These are phyloP conservation scores for Anticlea derivata DNA, from an alignment of 2,888 invertebrate species.

Conservation along the genomic window DNA sequence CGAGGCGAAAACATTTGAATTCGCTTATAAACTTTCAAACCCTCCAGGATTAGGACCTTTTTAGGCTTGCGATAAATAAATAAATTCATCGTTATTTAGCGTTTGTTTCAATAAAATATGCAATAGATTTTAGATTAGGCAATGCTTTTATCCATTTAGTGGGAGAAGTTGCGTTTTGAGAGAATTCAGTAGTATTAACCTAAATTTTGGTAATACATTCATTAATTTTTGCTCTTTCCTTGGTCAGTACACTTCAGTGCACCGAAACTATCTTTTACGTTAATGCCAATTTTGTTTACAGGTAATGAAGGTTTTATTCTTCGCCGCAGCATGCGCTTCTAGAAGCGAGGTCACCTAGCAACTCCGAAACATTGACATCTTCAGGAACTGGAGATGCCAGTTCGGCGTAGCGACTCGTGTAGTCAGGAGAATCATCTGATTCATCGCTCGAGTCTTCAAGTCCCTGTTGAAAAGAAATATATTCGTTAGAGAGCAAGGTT, in stretches of 20 bases:
- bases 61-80: constrained; percentile 5
- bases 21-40: constrained; percentile 17
- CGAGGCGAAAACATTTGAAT: constrained; percentile 21
- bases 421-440: constrained; percentile 42
- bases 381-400: constrained; percentile 60
- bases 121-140: background rate
- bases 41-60: constrained; percentile 16
- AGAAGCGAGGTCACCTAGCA: constrained; percentile 46
- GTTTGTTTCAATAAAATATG: constrained; percentile 2
- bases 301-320: background rate
- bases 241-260: constrained; percentile 5
- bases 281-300: background rate
- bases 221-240: no score
- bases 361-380: constrained; percentile 50
- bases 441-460: constrained; percentile 11
- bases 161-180: background rate
- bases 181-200: no score
- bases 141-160: constrained; percentile 6
- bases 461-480: no score
- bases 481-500: no score
- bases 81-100: constrained; percentile 2
- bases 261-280: background rate
- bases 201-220: no score
- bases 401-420: constrained; percentile 60
- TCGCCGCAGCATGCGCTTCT: constrained; percentile 5